These are phyloP conservation scores for Panthera uncia DNA, from an alignment of 2,113 vertebrate species.

Conservation along the genomic window DNA sequence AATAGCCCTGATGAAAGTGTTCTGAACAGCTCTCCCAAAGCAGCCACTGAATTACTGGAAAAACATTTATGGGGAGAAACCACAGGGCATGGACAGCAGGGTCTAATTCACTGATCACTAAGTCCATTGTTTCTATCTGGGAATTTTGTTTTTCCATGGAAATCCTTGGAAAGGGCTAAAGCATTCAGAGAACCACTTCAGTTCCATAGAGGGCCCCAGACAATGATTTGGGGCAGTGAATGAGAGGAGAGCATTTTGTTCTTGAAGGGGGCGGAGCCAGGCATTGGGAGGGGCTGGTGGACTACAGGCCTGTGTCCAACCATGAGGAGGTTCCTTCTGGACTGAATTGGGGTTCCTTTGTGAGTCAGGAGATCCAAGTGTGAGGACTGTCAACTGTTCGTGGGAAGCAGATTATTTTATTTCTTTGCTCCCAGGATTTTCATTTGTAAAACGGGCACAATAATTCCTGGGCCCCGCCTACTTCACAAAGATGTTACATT, in stretches of 20 bases:
- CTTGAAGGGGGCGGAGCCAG: not conserved
- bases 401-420: not conserved
- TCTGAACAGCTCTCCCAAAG: slow-evolving; percentile 28
- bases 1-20: slow-evolving; percentile 19
- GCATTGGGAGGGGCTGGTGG: not conserved
- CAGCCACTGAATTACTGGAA: slow-evolving; percentile 16
- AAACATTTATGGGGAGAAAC: slow-evolving; percentile 23
- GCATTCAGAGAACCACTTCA: not conserved
- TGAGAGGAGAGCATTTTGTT: not conserved
- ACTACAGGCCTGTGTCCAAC: not conserved
- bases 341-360: not conserved
- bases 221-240: not conserved
- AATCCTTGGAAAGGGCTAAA: not conserved
- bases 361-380: not conserved
- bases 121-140: slow-evolving; percentile 23
- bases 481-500: not conserved
- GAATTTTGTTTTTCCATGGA: slow-evolving; percentile 39
- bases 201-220: not conserved
- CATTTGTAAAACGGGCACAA: not conserved
- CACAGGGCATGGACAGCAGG: slow-evolving; percentile 3
- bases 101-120: slow-evolving; percentile 10
- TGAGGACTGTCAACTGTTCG: not conserved
- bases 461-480: not conserved
- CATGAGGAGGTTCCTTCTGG: not conserved
- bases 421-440: not conserved